Evolutionary conservation across 1,140 invertebrate genomes (phyloP), one percentile per base, ranked within the genome.

Genomic region (Tetraneura akinire): DNA sequence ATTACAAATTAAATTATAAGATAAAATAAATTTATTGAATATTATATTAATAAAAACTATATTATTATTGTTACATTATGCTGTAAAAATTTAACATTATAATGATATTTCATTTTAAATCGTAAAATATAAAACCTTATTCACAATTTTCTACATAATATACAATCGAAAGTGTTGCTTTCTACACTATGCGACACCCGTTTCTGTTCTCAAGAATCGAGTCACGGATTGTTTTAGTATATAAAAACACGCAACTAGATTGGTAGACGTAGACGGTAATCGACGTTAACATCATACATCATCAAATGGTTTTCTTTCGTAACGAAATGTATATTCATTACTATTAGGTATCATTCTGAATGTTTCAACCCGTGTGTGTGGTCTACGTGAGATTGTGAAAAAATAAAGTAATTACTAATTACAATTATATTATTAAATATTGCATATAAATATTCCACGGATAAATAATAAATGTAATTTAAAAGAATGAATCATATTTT

Each of bases 311-410:
- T 71, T 26, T 71, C 51, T 49, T n/a, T 51, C 4, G 23, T 51
- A 71, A 51, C 2, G 8, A 16, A 51, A 51, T 71, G 26, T 51
- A 29, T 51, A 51, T 37, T 37, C 49, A 51, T 51, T 3, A 11
- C 26, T 45, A 5, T 21, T 32, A 73, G 53, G 16, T 74, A n/a
- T n/a, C 14, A 74, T 74, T 23, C 23, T 74, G 29, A 26, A 49
- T 5, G 62, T 37, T 32, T n/a, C 14, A 49, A 26, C 1, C 21
- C 0, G 3, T 42, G 29, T 3, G 51, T 57, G 51, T 57, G n/a
- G 51, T 42, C 51, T 42, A 55, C 5, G 1, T 51, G 18, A 29
- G 18, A 29, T n/a, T 26, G 13, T 42, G 64, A 45, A 6, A 45
- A 45, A 0, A 14, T 21, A 45, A 1, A 21, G 18, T 14, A 42